phyloP scores from a whole-genome alignment of 2,888 invertebrate species.

The Ormia ochracea region DNA sequence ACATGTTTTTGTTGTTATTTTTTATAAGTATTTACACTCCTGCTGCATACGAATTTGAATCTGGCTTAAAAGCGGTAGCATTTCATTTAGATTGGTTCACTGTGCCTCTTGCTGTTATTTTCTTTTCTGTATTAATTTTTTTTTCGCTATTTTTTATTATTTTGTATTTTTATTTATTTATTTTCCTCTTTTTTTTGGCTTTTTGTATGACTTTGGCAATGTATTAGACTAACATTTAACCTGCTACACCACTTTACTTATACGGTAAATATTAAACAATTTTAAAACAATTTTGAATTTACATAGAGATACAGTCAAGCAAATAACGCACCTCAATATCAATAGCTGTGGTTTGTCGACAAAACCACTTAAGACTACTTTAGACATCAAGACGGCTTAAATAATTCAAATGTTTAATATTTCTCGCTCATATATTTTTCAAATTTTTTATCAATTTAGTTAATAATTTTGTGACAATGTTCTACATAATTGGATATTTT shows the following conservation, averaged over 20 bases:
- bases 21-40: constrained; percentile 38
- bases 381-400: too few relatives aligned
- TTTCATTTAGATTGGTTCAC: constrained; percentile 1
- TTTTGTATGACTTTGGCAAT: not conserved
- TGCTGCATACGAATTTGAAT: constrained; percentile 42
- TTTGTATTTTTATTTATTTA: not conserved
- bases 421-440: too few relatives aligned
- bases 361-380: not conserved
- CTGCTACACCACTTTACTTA: constrained; percentile 37
- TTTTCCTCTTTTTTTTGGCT: not conserved
- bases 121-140: not conserved
- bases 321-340: not conserved
- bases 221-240: constrained; percentile 48
- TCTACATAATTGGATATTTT: too few relatives aligned
- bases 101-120: constrained; percentile 39
- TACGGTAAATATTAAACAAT: not conserved
- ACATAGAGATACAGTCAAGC: not conserved
- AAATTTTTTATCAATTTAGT: too few relatives aligned
- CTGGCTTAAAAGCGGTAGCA: constrained; percentile 50
- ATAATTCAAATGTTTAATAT: too few relatives aligned
- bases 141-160: not conserved
- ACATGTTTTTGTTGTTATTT: constrained; percentile 15
- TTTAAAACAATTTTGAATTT: constrained; percentile 4
- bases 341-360: not conserved
- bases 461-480: too few relatives aligned